phyloP scores from a whole-genome alignment of 2,888 invertebrate species.

The Hemithea aestivaria region DNA sequence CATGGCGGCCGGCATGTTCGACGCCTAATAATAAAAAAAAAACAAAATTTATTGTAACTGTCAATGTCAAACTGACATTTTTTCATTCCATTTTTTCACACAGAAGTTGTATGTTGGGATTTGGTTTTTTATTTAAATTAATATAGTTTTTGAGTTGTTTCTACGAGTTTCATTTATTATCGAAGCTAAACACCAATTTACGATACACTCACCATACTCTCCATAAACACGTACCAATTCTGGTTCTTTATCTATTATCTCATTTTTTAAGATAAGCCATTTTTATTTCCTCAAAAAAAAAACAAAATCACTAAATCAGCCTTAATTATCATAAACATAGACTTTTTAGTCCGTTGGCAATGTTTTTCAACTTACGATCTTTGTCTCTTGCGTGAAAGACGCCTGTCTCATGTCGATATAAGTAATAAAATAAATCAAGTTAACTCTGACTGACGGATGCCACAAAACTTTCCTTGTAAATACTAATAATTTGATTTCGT shows the following conservation, averaged over 20 bases:
- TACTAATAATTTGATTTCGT: slow-evolving; percentile 50
- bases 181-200: slow-evolving; percentile 18
- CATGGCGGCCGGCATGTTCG: too few species aligned
- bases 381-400: slow-evolving; percentile 35
- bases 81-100: too few species aligned
- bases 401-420: slow-evolving; percentile 56
- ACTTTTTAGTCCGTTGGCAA: slow-evolving; percentile 33
- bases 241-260: slow-evolving; percentile 59
- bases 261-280: slow-evolving; percentile 62
- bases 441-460: slow-evolving; percentile 44
- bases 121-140: too few species aligned
- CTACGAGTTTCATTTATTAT: too few species aligned
- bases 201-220: slow-evolving; percentile 24
- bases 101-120: too few species aligned
- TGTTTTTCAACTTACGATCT: slow-evolving; percentile 33
- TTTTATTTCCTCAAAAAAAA: slow-evolving; percentile 37
- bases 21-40: too few species aligned
- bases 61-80: too few species aligned
- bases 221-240: slow-evolving; percentile 32
- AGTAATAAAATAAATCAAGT: slow-evolving; percentile 66
- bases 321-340: slow-evolving; percentile 36
- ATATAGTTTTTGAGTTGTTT: background rate
- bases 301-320: slow-evolving; percentile 32
- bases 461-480: slow-evolving; percentile 46
- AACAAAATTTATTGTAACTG: too few species aligned